Percentiles rank a stretch among this genome's conserved stretches.
phyloP scores from a whole-genome alignment of 2,113 vertebrate species.

The Tragelaphus scriptus region DNA sequence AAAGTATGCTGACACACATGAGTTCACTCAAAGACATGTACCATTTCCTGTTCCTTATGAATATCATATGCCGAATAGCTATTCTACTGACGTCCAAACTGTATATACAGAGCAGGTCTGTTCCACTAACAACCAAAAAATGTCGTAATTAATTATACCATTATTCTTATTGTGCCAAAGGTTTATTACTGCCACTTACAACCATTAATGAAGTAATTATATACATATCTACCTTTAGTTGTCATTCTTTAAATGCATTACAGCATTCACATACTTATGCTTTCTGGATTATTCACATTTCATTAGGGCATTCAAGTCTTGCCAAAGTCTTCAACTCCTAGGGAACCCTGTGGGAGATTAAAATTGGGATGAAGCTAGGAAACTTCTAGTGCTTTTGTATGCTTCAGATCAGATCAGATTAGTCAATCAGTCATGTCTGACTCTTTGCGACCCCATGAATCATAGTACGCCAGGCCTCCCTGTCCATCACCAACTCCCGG shows the following conservation, averaged over 20 bases:
- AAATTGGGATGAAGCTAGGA: not conserved
- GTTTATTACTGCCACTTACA: not conserved
- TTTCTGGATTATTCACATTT: slow-evolving; percentile 30
- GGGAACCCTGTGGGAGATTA: not conserved
- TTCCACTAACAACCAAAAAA: not conserved
- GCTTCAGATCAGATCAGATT: not conserved
- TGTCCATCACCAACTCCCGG: too few relatives aligned
- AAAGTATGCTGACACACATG: not conserved
- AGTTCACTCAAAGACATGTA: not conserved
- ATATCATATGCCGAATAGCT: not conserved
- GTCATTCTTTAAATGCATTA: not conserved
- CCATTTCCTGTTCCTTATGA: slow-evolving; percentile 27
- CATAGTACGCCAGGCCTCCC: too few relatives aligned
- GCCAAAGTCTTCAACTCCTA: slow-evolving; percentile 18
- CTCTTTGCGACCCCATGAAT: too few relatives aligned
- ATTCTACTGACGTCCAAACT: not conserved
- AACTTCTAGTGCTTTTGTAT: not conserved
- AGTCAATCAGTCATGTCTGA: too few relatives aligned
- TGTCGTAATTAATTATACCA: not conserved
- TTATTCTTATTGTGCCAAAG: not conserved
- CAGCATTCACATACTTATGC: not conserved
- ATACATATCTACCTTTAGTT: not conserved
- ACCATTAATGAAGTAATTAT: not conserved
- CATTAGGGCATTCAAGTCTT: not conserved
- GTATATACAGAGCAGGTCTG: not conserved